phyloP scores from a whole-genome alignment of 2,888 invertebrate genomes.

The Mechanitis messenoides region DNA sequence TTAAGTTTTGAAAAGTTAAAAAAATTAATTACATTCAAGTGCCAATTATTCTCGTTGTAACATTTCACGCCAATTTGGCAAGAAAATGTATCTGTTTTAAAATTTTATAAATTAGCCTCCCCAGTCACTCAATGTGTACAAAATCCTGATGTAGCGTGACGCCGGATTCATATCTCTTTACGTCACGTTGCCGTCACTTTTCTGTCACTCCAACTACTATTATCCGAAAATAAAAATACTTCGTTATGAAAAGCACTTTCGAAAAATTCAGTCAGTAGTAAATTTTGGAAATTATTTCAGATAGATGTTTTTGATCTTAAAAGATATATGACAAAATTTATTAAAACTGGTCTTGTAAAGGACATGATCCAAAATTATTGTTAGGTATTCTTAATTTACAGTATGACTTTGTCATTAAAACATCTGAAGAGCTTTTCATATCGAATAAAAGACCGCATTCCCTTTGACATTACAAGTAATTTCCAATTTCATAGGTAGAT shows the following conservation, averaged over 20 bases:
- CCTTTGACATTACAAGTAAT: background rate
- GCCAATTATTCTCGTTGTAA: conserved; percentile 6
- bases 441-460: too few relatives aligned
- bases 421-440: too few relatives aligned
- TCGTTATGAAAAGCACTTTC: conserved; percentile 11
- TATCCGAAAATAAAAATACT: conserved; percentile 29
- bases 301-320: conserved; percentile 13
- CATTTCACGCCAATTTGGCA: conserved; percentile 25
- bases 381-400: too few relatives aligned
- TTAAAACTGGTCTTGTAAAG: conserved; percentile 7
- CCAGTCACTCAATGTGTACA: conserved; percentile 33
- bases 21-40: background rate
- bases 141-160: conserved; percentile 46
- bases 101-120: conserved; percentile 27
- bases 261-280: conserved; percentile 12
- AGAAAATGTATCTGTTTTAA: conserved; percentile 24
- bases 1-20: background rate
- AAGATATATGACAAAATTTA: conserved; percentile 8
- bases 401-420: too few relatives aligned
- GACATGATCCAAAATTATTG: too few relatives aligned
- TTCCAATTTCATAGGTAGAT: conserved; percentile 11
- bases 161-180: conserved; percentile 36
- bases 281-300: conserved; percentile 16
- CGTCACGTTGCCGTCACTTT: conserved; percentile 39
- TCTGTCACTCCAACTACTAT: conserved; percentile 48